These are phyloP conservation scores for Diglossa cyanea DNA, from an alignment of 2,797 vertebrate genomes.

Conservation along the genomic window DNA sequence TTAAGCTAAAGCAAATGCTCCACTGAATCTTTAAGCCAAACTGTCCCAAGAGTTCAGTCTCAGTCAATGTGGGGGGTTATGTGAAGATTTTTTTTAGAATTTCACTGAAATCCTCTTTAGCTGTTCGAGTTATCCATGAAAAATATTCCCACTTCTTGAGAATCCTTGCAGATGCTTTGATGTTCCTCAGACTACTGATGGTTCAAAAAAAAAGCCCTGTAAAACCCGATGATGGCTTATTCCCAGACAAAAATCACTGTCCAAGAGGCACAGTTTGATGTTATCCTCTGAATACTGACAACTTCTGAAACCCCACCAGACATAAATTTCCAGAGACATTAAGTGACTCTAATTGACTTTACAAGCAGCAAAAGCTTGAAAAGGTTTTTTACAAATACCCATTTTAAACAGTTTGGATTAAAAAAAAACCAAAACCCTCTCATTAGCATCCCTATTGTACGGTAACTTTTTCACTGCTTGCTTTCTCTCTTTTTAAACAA, in stretches of 20 bases:
- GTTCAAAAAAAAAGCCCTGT: background rate
- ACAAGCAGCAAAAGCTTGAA: background rate
- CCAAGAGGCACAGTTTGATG: background rate
- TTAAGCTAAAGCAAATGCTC: background rate
- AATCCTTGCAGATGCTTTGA: slow-evolving; percentile 17
- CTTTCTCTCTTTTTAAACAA: background rate
- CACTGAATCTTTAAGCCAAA: background rate
- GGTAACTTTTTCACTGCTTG: background rate
- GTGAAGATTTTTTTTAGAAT: background rate
- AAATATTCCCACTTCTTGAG: background rate
- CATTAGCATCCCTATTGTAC: background rate
- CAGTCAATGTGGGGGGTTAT: background rate
- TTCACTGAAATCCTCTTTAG: slow-evolving; percentile 18
- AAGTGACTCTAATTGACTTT: slow-evolving; percentile 28
- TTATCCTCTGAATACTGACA: background rate
- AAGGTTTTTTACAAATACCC: background rate
- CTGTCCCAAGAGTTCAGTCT: background rate
- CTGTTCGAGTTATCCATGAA: background rate
- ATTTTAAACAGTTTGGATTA: background rate
- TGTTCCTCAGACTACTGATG: background rate
- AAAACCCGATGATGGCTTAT: background rate
- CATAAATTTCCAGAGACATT: background rate
- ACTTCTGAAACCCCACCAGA: background rate
- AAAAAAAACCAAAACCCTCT: background rate
- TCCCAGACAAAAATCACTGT: background rate